A percentile compares a stretch with the other conserved stretches of the same genome.
Evolutionary conservation across 64 coral and sea anemone genomes (phyloP).

Genomic region (Orbicella faveolata): DNA sequence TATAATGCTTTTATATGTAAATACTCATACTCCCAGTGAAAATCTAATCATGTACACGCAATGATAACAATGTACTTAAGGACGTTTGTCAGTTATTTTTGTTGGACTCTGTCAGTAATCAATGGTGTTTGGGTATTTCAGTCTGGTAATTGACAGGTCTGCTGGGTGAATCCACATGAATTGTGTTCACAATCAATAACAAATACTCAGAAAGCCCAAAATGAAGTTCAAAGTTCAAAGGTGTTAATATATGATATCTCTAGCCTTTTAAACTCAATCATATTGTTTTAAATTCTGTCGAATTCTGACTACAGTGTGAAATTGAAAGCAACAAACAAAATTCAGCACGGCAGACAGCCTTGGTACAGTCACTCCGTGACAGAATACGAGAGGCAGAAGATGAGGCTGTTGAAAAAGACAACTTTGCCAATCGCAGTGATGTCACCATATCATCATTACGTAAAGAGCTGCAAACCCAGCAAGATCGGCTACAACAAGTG

Average conservation of each 20-base stretch:
- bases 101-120: background rate
- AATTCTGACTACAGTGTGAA: slow-evolving; percentile 71
- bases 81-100: no score
- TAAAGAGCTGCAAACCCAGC: slow-evolving; percentile 87
- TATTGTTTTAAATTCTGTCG: background rate
- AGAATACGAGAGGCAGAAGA: slow-evolving; percentile 94
- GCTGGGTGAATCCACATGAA: no score
- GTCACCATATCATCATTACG: slow-evolving; percentile 82
- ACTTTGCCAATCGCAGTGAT: slow-evolving; percentile 81
- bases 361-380: slow-evolving; percentile 88
- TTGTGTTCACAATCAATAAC: no score
- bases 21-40: no score
- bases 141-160: no score
- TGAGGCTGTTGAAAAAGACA: slow-evolving; percentile 81
- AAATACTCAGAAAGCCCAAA: no score
- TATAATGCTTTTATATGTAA: no score
- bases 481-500: slow-evolving; percentile 87
- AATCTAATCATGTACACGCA: no score
- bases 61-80: no score
- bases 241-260: no score
- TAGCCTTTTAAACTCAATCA: background rate
- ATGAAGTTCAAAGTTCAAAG: no score
- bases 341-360: slow-evolving; percentile 77
- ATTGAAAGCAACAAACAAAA: slow-evolving; percentile 96
- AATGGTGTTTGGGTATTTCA: background rate